phyloP scores from a whole-genome alignment of 2,888 invertebrate genomes.

The Beris morrisii region DNA sequence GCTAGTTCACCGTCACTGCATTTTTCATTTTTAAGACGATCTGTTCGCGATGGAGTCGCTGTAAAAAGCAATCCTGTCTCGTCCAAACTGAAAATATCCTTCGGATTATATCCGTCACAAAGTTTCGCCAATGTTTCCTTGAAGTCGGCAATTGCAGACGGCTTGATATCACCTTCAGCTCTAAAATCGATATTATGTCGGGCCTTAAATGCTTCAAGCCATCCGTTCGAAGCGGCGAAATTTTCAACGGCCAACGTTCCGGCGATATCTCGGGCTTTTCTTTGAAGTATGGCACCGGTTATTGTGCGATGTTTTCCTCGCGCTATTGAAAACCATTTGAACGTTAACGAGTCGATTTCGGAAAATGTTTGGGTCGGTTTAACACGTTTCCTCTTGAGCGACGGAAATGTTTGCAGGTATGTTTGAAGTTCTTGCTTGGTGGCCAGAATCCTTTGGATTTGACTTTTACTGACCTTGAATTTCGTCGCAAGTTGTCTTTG shows the following conservation, averaged over 20 bases:
- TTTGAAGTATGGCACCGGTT: not conserved
- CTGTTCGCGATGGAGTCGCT: not conserved
- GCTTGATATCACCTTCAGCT: not conserved
- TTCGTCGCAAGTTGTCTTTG: not conserved
- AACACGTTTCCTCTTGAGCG: not conserved
- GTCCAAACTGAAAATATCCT: conserved; percentile 1
- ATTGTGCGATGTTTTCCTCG: not conserved
- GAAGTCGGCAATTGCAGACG: not conserved
- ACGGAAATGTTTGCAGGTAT: not conserved
- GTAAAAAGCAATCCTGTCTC: not conserved
- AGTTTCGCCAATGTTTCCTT: not conserved
- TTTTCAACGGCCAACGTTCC: not conserved
- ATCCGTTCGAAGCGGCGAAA: not conserved
- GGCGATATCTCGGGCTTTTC: not conserved
- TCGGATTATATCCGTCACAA: not conserved
- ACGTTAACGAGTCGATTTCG: not conserved
- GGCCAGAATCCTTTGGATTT: not conserved
- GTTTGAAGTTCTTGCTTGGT: not conserved
- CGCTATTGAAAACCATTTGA: not conserved
- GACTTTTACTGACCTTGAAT: not conserved
- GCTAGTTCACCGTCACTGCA: not conserved
- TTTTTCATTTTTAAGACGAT: not conserved
- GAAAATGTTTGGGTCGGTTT: not conserved
- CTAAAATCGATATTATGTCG: conserved; percentile 1
- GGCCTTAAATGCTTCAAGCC: not conserved